Evolutionary conservation across 1,140 invertebrate species (phyloP).

Genomic region (Camponotus vicinus): DNA sequence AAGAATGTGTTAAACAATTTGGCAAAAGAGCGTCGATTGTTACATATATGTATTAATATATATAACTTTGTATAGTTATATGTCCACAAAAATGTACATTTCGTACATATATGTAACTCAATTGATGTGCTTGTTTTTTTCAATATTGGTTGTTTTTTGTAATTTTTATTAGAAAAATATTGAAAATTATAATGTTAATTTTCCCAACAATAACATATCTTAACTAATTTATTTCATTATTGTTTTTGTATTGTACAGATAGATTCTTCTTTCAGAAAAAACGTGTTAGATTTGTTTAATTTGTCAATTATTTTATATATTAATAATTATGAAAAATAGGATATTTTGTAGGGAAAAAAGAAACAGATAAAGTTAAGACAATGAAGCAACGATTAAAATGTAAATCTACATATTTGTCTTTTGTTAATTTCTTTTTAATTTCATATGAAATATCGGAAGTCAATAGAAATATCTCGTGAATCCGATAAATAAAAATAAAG

Average conservation of each 20-base stretch:
- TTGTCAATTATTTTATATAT: neutral
- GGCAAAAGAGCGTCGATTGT: neutral
- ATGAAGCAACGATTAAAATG: neutral
- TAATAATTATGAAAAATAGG: neutral
- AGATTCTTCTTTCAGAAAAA: neutral
- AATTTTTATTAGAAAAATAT: neutral
- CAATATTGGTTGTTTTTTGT: neutral
- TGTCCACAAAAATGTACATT: too few relatives aligned
- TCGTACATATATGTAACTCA: neutral
- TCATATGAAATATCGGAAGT: neutral
- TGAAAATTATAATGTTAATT: neutral
- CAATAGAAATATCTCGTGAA: neutral
- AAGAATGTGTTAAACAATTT: neutral
- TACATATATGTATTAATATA: too few relatives aligned
- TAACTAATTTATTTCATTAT: neutral
- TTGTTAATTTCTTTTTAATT: neutral
- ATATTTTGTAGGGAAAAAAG: neutral
- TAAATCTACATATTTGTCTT: neutral
- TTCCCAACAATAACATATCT: neutral
- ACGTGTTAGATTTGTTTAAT: too few relatives aligned
- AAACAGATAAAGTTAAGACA: neutral
- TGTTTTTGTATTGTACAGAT: neutral
- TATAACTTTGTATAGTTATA: too few relatives aligned
- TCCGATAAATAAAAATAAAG: neutral
- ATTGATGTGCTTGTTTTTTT: constrained; percentile 4